phyloP scores from a whole-genome alignment of 2,888 invertebrate species.

The Cybosia mesomella region DNA sequence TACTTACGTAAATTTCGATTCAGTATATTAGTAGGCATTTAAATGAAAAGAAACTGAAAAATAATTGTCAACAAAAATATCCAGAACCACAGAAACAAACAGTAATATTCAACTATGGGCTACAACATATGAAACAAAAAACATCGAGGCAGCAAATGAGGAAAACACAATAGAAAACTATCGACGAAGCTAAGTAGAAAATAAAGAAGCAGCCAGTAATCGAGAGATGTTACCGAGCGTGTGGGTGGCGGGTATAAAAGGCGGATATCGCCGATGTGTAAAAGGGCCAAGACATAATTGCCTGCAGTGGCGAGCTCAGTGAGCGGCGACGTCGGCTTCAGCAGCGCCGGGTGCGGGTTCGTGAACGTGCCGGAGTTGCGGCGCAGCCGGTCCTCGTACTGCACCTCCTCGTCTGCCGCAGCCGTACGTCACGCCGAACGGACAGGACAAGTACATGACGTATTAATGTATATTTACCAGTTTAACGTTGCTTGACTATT shows the following conservation, averaged over 20 bases:
- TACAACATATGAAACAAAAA: slow-evolving; percentile 29
- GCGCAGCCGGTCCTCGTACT: slow-evolving; percentile 72
- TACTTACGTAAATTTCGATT: slow-evolving; percentile 48
- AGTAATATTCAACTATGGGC: slow-evolving; percentile 14
- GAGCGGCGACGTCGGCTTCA: slow-evolving; percentile 75
- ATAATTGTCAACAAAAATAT: slow-evolving; percentile 24
- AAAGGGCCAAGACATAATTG: slow-evolving; percentile 53
- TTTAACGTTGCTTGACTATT: too few relatives aligned
- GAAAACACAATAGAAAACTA: slow-evolving; percentile 15
- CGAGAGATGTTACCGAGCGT: slow-evolving; percentile 35
- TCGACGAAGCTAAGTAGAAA: slow-evolving; percentile 28
- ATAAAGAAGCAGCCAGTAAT: slow-evolving; percentile 24
- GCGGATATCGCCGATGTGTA: slow-evolving; percentile 23
- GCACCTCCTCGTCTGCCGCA: slow-evolving; percentile 63
- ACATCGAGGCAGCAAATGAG: slow-evolving; percentile 27
- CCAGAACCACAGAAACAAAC: neutral
- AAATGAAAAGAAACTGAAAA: slow-evolving; percentile 35
- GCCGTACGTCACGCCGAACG: neutral
- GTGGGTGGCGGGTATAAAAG: slow-evolving; percentile 23
- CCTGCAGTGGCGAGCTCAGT: slow-evolving; percentile 84
- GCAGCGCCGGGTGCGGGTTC: slow-evolving; percentile 79
- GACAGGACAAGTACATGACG: neutral
- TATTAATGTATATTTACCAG: neutral
- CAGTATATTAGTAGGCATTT: slow-evolving; percentile 26
- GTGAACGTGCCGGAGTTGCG: slow-evolving; percentile 82